Evolutionary conservation across 2,888 invertebrate species (phyloP), one percentile per base, ranked within the genome.

Genomic region (Pollenia amentaria): DNA sequence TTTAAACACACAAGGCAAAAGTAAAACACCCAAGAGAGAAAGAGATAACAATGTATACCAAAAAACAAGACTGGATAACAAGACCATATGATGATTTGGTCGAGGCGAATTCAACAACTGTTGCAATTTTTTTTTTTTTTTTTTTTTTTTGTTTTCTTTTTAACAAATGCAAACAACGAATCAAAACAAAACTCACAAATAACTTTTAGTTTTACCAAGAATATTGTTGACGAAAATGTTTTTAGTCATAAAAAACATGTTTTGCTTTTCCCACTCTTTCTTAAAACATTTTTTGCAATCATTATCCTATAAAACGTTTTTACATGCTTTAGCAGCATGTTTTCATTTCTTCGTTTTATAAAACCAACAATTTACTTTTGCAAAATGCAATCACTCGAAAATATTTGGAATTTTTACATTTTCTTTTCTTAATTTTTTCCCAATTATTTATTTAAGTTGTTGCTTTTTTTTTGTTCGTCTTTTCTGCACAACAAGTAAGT

Each of bases 81-180:
- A 12, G 14, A 77, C 7, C 65, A 85, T 69, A 69, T 75, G 70
- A 76, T 76, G 29, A 29, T 69, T 76, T 44, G 0, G 14, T 21
- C 14, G 29, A 57, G 69, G 86, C 82, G 82, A 86, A 83, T 82
- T 64, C 64, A 76, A 67, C 73, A 82, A 82, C 81, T 82, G 82
- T 78, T 78, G 82, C 82, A 53, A 82, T 16, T 65, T 64, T 14
- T 48, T 53, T 65, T 85, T 85, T 69, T 80, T 85, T n/a, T n/a
- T n/a, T n/a, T 16, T 65, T 64, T 14, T 48, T 53, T 65, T 85
- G 80, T n/a, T n/a, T n/a, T n/a, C n/a, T n/a, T n/a, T 80, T 57
- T 42, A 21, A 4, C 40, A 29, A 21, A 65, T 29, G 72, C 48
- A 65, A 38, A 62, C 12, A 72, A 60, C 40, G 53, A 69, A 76